Base-by-base conservation (phyloP, 1,140 invertebrate genomes). In the Oncopodura yosiiana region DNA sequence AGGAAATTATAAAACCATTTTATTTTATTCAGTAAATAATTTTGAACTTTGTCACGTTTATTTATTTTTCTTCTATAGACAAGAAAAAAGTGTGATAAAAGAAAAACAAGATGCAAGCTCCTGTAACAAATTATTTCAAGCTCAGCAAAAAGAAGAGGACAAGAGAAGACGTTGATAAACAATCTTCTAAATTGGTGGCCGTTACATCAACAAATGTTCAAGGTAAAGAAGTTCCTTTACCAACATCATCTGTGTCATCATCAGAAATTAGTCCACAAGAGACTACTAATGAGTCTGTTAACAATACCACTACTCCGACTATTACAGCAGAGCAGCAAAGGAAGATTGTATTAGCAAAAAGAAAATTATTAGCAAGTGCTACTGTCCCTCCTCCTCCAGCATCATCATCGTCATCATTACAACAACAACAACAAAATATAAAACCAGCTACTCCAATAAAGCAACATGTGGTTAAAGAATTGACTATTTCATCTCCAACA, bases 111-210 rank as follows among this genome's bases (percentile, higher is more conserved):
- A 56, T 50, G 55, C 55, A 57, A 30, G 21, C 55, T 27, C 11
- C 48, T 14, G 48, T 57, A 24, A 39, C 55, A 8, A 27, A 57
- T 32, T 57, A 37, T 27, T 57, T 57, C 24, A 57, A 57, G n/a
- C 21, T 26, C 9, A 57, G n/a, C 8, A 34, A 34, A 34, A n/a
- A 56, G 46, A 56, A 56, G 38, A 39, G 55, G 5, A 4, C 37
- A 2, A 48, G 49, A 19, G 55, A 52, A 30, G 30, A 45, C n/a
- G 18, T 3, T 21, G 14, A 18, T 16, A n/a, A 23, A 6, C 34
- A 50, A 19, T 50, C 49, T 5, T 30, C 45, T 6, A 50, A 50
- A 19, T 50, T 50, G 23, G 34, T 50, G 5, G 49, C 49, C 8
- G 8, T 50, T 3, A 39, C 49, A 5, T 12, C 26, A 9, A 9